These are phyloP conservation scores for Eulemur macaco DNA, from an alignment of 2,113 vertebrate species.

Conservation along the genomic window DNA sequence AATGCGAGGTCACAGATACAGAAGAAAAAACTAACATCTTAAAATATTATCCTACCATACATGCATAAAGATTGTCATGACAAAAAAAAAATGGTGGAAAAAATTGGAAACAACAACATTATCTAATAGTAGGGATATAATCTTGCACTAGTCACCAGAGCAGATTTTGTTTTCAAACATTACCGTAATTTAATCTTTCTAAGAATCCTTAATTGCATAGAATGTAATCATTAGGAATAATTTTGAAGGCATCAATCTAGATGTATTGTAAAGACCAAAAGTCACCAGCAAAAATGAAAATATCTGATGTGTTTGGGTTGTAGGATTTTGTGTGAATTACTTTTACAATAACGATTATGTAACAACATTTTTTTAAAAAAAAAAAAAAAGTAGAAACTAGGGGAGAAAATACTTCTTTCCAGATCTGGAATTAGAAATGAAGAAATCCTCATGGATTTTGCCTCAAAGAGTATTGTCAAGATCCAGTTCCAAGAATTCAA, in stretches of 20 bases:
- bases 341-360: constrained; percentile 39
- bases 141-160: not conserved
- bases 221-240: constrained; percentile 26
- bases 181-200: constrained; percentile 33
- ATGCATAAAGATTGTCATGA: not conserved
- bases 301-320: constrained; percentile 27
- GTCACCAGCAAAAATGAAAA: constrained; percentile 50
- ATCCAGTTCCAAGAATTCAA: constrained; percentile 39
- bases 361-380: not conserved
- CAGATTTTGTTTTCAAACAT: not conserved
- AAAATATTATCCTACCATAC: not conserved
- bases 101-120: not conserved
- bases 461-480: constrained; percentile 38
- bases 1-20: not conserved
- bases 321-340: constrained; percentile 48
- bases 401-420: constrained; percentile 60
- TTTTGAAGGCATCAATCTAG: constrained; percentile 38
- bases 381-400: constrained; percentile 48
- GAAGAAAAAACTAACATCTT: constrained; percentile 17
- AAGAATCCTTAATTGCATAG: constrained; percentile 40
- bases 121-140: not conserved
- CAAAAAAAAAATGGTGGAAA: not conserved
- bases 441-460: constrained; percentile 60
- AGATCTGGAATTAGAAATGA: constrained; percentile 34
- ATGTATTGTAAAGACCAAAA: constrained; percentile 20